Evolutionary conservation across 1,140 invertebrate genomes (phyloP), one percentile per base, ranked within the genome.

Genomic region (Drosophila ercepeae): DNA sequence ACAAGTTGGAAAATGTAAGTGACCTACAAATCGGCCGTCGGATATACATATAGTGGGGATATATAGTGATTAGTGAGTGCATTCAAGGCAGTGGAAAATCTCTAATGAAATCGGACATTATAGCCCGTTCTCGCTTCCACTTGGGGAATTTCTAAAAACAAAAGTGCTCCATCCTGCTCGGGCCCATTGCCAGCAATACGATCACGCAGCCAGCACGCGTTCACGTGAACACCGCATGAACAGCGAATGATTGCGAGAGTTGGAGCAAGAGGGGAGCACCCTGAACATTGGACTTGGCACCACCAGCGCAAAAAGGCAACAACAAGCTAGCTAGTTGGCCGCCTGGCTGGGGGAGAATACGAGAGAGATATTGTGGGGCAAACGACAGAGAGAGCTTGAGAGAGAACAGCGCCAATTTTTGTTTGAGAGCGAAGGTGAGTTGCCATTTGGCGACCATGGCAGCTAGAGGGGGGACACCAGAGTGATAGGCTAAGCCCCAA

Each of bases 1-100:
- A 90, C 32, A 86, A 92, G 86, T 90, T 92, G 65, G 93, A 94
- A 92, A 93, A 93, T 92, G 79, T 88, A 90, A 90, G 46, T 54
- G 78, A 81, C 78, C 78, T 77, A 81, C 68, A 81, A 82, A 68
- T n/a, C n/a, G n/a, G 60, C 29, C 29, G 11, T 32, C 59, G 67
- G 42, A 61, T 19, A 32, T 42, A 41, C 14, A 41, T 54, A 54
- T 46, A 67, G 52, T 59, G 42, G 46, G 54, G 42, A 46, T 29
- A 45, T 27, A 44, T 46, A 27, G 65, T 41, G 41, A 67, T 53
- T 55, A 50, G 48, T 58, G 16, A 14, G 32, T 55, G 73, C 60
- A 68, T 58, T 61, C 60, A 64, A 64, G 60, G 60, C 60, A 64
- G 60, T 39, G 57, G 60, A 81, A 81, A 76, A 76, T 76, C 36